Evolutionary conservation across 1,140 invertebrate species (phyloP), one percentile per base, ranked within the genome.

Genomic region (Danaus melanippus): DNA sequence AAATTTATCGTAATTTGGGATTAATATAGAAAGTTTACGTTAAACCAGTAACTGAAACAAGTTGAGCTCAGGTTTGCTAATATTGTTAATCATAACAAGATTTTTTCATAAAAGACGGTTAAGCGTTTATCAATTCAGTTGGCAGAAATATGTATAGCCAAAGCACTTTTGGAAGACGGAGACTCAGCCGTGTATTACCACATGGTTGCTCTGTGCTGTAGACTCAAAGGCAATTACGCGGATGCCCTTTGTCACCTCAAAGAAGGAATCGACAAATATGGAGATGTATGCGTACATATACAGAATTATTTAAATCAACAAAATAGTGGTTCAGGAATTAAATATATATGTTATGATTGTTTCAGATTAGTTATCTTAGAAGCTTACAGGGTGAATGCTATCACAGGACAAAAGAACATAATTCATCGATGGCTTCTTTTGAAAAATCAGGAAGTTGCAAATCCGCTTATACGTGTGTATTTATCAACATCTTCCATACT

Each of bases 351-450:
- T 10, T 46, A 46, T 12, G 12, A 21, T 42, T 41, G 32, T 58
- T 60, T 11, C 46, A 84, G 83, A 59, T 79, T 11, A 67, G 47
- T 49, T 83, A 77, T 51, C 62, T 86, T 12, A 67, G 67, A 39
- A 74, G 66, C 12, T 61, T 86, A 10, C 67, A 84, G 67, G 80
- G 74, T 0, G 82, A 86, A 57, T 79, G 80, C 50, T 59, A 69
- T 12, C 69, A 75, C 40, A 73, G 67, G 17, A 56, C 66, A 9
- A 68, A 69, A 17, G 59, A 82, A 42, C 39, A 51, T 8, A 1
- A 57, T 0, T 58, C 56, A 0, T 66, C 82, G 0, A 56, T 64
- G 5, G 59, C 51, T 40, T 69, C 71, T 10, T 81, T 71, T 53
- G 67, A 68, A 40, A 79, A 79, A 57, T 59, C 70, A 40, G 71